These are phyloP conservation scores for Neodiprion fabricii DNA, from an alignment of 1,140 invertebrate genomes.

Conservation along the genomic window DNA sequence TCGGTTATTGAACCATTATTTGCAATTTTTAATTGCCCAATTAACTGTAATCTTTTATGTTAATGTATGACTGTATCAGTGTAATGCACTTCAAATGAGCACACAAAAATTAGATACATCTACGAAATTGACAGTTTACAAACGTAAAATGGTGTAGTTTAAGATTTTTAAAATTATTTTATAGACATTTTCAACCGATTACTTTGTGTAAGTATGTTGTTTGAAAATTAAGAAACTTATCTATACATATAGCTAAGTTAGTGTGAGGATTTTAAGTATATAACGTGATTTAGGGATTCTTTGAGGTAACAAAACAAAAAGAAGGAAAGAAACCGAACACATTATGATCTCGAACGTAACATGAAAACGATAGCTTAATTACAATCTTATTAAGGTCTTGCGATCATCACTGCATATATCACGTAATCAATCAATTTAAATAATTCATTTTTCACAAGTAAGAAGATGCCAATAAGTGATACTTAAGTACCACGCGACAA, in stretches of 20 bases:
- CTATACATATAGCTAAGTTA: background rate
- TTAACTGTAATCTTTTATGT: background rate
- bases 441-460: too few relatives aligned
- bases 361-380: background rate
- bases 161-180: constrained; percentile 1
- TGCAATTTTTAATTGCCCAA: background rate
- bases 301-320: background rate
- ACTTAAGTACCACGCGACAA: too few relatives aligned
- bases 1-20: too few relatives aligned
- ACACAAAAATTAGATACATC: too few relatives aligned
- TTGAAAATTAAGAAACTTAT: background rate
- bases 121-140: too few relatives aligned
- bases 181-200: background rate
- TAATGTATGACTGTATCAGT: background rate
- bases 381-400: background rate
- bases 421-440: too few relatives aligned
- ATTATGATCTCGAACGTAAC: constrained; percentile 2
- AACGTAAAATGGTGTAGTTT: too few relatives aligned
- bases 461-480: too few relatives aligned
- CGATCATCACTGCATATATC: too few relatives aligned
- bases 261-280: too few relatives aligned
- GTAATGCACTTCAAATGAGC: too few relatives aligned
- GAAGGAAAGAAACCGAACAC: background rate
- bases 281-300: background rate
- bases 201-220: background rate